A percentile compares a stretch with the other conserved stretches of the same genome.
These are phyloP conservation scores for Speoplatyrhinus poulsoni DNA, from an alignment of 2,113 vertebrate genomes.

Conservation along the genomic window DNA sequence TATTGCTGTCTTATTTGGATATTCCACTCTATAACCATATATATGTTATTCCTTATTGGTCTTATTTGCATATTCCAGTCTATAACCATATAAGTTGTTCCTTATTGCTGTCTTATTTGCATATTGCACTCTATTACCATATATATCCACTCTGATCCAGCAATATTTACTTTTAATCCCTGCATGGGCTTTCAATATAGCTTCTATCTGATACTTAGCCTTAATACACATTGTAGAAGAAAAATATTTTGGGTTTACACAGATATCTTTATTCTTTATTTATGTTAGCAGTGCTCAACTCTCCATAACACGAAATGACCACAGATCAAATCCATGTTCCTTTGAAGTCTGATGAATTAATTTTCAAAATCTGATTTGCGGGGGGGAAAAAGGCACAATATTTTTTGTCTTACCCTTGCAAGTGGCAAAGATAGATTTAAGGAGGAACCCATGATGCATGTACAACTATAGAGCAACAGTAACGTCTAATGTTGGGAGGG, in stretches of 20 bases:
- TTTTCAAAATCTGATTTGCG: constrained; percentile 53
- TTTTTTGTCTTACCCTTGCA: constrained; percentile 72
- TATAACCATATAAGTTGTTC: constrained; percentile 40
- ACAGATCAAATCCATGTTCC: constrained; percentile 67
- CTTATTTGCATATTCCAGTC: not conserved
- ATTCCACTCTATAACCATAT: not conserved
- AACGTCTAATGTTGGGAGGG: constrained; percentile 49
- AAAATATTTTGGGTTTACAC: constrained; percentile 53
- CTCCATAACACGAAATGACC: constrained; percentile 62
- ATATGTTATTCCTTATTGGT: too few species aligned
- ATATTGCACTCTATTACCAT: constrained; percentile 38
- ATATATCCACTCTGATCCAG: constrained; percentile 35
- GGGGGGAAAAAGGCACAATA: constrained; percentile 61
- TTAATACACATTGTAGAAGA: constrained; percentile 51
- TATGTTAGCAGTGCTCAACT: constrained; percentile 48
- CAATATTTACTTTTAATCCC: constrained; percentile 52
- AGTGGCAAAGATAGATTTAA: constrained; percentile 52
- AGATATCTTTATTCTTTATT: constrained; percentile 34
- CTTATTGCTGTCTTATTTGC: constrained; percentile 35
- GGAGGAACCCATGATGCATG: constrained; percentile 23
- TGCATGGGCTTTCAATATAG: constrained; percentile 71
- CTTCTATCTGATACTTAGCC: constrained; percentile 49
- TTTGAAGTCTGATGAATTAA: constrained; percentile 55
- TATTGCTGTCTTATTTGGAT: too few species aligned
- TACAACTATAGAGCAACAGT: constrained; percentile 22